phyloP scores from a whole-genome alignment of 2,888 invertebrate species.

The Rotaria macrura region DNA sequence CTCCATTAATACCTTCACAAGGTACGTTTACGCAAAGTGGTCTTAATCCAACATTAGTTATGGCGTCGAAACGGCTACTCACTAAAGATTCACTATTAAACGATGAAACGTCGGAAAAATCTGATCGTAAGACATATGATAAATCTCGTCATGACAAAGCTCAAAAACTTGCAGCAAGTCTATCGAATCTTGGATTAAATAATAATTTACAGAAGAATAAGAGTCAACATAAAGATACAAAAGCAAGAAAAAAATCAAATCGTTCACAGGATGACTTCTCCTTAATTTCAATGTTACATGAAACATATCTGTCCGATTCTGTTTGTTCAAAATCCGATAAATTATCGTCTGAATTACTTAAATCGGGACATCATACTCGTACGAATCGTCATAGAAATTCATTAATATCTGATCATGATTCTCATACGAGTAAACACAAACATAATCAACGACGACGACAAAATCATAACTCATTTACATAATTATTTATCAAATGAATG shows the following conservation, averaged over 20 bases:
- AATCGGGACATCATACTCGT: not conserved
- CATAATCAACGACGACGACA: not conserved
- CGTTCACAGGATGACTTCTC: not conserved
- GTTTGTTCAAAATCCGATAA: not conserved
- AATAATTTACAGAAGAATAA: not conserved
- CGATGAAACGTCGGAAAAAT: not conserved
- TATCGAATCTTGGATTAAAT: not conserved
- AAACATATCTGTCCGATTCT: not conserved
- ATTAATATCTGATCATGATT: not conserved
- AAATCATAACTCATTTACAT: not conserved
- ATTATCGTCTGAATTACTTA: not conserved
- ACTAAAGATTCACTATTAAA: not conserved
- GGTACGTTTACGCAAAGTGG: not conserved
- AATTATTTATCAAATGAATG: not conserved
- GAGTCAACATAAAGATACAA: not conserved
- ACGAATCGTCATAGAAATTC: not conserved
- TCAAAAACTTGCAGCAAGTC: not conserved
- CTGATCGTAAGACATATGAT: no score
- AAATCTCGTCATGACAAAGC: not conserved
- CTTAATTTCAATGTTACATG: no score
- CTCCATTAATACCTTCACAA: not conserved
- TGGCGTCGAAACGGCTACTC: not conserved
- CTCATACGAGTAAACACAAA: not conserved
- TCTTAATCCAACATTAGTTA: not conserved
- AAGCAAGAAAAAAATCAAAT: not conserved